A percentile compares a stretch with the other conserved stretches of the same genome.
phyloP scores from a whole-genome alignment of 2,888 invertebrate species.

The Parapristionchus giblindavisi region DNA sequence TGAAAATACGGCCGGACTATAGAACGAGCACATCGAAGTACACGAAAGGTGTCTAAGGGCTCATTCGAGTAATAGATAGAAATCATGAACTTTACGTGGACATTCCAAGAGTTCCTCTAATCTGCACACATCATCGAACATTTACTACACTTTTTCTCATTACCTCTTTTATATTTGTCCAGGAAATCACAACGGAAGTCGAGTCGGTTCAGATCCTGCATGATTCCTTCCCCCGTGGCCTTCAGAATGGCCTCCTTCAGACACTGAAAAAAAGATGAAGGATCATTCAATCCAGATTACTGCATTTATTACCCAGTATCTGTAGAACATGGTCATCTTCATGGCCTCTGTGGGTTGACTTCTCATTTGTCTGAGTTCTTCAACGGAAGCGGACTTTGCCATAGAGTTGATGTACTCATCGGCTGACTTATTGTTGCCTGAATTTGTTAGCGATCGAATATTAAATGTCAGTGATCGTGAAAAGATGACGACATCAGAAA shows the following conservation, averaged over 20 bases:
- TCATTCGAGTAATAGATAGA: no score
- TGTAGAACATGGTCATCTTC: slow-evolving; percentile 69
- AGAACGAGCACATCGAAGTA: neutral
- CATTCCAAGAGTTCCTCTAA: no score
- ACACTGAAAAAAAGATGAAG: slow-evolving; percentile 54
- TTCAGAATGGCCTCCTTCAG: slow-evolving; percentile 69
- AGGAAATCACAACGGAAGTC: slow-evolving; percentile 64
- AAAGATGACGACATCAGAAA: neutral
- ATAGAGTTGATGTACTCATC: slow-evolving; percentile 69
- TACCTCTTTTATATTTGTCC: slow-evolving; percentile 65
- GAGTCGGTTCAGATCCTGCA: slow-evolving; percentile 63
- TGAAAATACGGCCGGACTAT: slow-evolving; percentile 35
- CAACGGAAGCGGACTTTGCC: slow-evolving; percentile 64
- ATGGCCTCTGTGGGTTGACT: slow-evolving; percentile 66
- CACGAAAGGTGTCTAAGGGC: no score
- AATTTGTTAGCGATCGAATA: no score
- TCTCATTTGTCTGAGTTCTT: slow-evolving; percentile 65
- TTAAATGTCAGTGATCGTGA: no score
- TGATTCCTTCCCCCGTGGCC: slow-evolving; percentile 69
- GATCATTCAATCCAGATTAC: neutral
- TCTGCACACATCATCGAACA: no score
- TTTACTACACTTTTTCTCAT: no score
- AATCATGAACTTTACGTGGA: no score
- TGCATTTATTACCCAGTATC: slow-evolving; percentile 62
- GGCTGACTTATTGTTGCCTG: slow-evolving; percentile 67